A percentile compares a stretch with the other conserved stretches of the same genome.
Conservation (phyloP, 2,888 invertebrate species). For the Metopia argyrocephala region DNA sequence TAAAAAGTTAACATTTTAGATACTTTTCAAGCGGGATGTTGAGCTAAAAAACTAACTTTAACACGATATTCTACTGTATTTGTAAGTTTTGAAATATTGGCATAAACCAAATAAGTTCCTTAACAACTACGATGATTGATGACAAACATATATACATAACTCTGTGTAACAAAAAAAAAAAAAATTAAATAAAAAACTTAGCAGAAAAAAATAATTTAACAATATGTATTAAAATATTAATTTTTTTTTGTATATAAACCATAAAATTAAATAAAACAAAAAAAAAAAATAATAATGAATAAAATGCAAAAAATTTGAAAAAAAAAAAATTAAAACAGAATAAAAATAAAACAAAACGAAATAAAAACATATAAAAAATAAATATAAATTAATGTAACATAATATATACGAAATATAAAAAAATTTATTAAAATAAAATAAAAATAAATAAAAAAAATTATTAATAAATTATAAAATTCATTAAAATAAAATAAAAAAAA, state of each 20-base stretch:
- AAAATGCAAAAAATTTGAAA: neutral
- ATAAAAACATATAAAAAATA: neutral
- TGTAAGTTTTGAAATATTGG: too few species aligned
- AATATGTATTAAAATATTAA: neutral
- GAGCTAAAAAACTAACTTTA: too few species aligned
- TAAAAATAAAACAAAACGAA: neutral
- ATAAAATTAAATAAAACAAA: neutral
- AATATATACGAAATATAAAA: constrained; percentile 8
- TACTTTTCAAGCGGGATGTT: too few species aligned
- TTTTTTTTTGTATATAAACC: neutral
- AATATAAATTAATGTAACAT: neutral
- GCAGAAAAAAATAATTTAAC: too few species aligned
- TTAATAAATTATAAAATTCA: neutral
- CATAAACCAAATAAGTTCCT: too few species aligned
- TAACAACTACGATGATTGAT: too few species aligned
- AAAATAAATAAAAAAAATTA: neutral
- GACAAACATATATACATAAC: too few species aligned
- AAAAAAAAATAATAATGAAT: neutral
- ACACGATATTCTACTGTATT: too few species aligned
- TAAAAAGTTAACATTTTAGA: too few species aligned
- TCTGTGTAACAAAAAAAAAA: too few species aligned
- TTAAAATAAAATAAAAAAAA: neutral
- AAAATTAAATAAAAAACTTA: too few species aligned
- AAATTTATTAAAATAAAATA: constrained; percentile 3
- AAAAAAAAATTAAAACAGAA: neutral